Base-by-base conservation (phyloP, 2,888 invertebrate species). In the Zele albiditarsus region DNA sequence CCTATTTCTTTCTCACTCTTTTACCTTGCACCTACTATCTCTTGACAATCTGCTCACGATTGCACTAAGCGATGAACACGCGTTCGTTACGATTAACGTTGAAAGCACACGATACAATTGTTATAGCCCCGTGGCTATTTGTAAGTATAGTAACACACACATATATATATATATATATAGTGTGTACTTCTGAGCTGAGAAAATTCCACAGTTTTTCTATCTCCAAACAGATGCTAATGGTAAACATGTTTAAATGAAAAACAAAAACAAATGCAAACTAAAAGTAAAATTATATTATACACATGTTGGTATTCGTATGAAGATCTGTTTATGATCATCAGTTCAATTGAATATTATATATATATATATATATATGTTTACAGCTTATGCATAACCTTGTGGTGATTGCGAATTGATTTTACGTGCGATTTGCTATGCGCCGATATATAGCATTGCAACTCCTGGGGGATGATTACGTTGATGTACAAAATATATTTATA, bases 31-130 rank as follows among this genome's bases (percentile, higher is more conserved):
- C 31, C n/a, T 33, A 8, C 66, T 42, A 66, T 66, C 38, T 66
- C 42, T 58, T 58, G 57, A 58, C 58, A 66, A 73, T 73, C 73
- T 58, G 25, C 33, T 20, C 60, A 65, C 65, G 72, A 65, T 72
- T 65, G 65, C 28, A 58, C 38, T 27, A 28, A 33, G 33, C 38
- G 58, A 67, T 73, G 42, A 73, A 46, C 46, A 42, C 46, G 46
- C 49, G 60, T 68, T 73, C 58, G 57, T 27, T 49, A 53, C 68
- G 68, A 73, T 73, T 73, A 73, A 73, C 60, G 60, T 46, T 73
- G 53, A 68, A 73, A 73, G 65, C 33, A 66, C 58, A 73, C 46
- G 60, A 58, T 67, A 67, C 73, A 73, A 49, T 66, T 53, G 66
- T 57, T 66, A 53, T 57, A 68, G 53, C 53, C 53, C 14, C 53